phyloP scores from a whole-genome alignment of 2,113 vertebrate genomes.

The Oreamnos americanus region DNA sequence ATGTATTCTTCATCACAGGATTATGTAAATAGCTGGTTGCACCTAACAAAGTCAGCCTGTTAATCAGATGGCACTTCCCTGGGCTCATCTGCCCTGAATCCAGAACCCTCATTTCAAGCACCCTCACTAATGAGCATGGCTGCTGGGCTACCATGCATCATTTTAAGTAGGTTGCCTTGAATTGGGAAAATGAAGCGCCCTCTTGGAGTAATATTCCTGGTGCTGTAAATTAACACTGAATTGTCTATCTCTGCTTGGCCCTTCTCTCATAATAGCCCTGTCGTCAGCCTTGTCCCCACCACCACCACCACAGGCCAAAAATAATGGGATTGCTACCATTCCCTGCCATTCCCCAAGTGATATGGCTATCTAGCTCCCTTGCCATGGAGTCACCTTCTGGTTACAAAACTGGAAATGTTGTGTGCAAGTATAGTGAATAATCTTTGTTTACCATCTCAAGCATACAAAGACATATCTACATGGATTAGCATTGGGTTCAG shows the following conservation, averaged over 20 bases:
- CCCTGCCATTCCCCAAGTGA: neutral
- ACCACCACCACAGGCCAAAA: too few species aligned
- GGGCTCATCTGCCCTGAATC: neutral
- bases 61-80: neutral
- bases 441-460: neutral
- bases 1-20: neutral
- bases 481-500: too few species aligned
- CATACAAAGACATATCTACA: fast-evolving
- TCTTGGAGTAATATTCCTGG: neutral
- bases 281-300: neutral
- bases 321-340: neutral
- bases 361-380: fast-evolving
- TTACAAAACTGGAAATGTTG: neutral
- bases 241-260: neutral
- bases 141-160: fast-evolving
- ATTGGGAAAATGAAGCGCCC: neutral
- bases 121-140: neutral
- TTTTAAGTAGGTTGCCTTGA: neutral
- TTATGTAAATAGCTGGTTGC: neutral
- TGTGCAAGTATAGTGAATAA: neutral
- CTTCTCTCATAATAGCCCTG: neutral
- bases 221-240: neutral
- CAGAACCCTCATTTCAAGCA: neutral
- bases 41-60: neutral
- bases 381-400: neutral